Evolutionary conservation across 2,888 invertebrate genomes (phyloP), one percentile per base, ranked within the genome.

Genomic region (Phanerotoma sp.): DNA sequence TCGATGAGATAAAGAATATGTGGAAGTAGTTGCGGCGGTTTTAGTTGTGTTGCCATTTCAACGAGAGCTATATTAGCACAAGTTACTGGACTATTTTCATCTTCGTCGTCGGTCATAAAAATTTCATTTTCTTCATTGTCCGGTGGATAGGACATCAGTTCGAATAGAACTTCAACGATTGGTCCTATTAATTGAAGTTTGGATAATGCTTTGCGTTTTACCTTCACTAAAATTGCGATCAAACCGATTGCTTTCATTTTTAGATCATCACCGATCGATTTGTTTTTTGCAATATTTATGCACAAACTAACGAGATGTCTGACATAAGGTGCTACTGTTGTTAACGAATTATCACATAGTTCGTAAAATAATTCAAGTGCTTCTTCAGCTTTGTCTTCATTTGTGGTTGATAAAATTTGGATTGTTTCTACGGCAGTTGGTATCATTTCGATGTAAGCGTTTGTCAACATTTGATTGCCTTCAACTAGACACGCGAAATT

Each of bases 51-150:
- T 28, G 90, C 89, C 68, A 91, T 79, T 42, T 84, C 75, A 75
- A 91, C 89, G 57, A 91, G 79, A 5, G 89, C 87, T 78, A 89
- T 88, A 0, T 87, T 84, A 7, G 89, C 88, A 60, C 86, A 82
- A 7, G 86, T 84, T 59, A 85, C 81, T 1, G 87, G 84, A 25
- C 82, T 84, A 57, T 82, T 84, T 54, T 82, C 81, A 63, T 86
- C 86, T 4, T 80, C 79, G 61, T 86, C 85, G 2, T 82, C 84
- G 11, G 80, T 77, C 64, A 86, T 86, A 65, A 86, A 85, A 62
- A 86, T 84, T 62, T 87, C 86, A 44, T 84, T 83, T 7, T 80
- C 79, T 21, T 86, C 86, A 46, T 84, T 81, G 3, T 83, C 82
- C 2, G 83, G 79, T 57, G 83, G 81, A 30, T 79, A 78, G 32